Base-by-base conservation (phyloP, 2,888 invertebrate genomes). In the Drosophila quinaria region DNA sequence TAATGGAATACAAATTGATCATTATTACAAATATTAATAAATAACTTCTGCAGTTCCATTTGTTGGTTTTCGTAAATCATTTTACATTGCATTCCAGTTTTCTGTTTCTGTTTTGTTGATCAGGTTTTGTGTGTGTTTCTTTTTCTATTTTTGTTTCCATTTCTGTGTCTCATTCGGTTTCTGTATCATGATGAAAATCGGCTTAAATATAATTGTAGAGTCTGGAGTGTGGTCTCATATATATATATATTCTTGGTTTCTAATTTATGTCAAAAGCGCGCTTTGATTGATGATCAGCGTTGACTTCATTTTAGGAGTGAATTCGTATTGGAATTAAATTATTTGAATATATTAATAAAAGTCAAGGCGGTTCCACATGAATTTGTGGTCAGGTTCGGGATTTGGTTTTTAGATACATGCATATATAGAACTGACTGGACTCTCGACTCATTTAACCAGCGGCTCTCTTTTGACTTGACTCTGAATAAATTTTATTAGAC, bases 241-340 rank as follows among this genome's bases (percentile, higher is more conserved):
- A 74, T 74, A 77, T 83, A 74, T 68, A 80, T 74, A 74, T 77
- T 77, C 80, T 81, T 74, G 81, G 89, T 83, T 87, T 89, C 81
- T 87, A 85, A 85, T 85, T 85, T 90, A 86, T 86, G 85, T 86
- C 88, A 88, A 88, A 88, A 86, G 90, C 66, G 67, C 54, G 78
- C 70, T 86, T 90, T 87, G 86, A 87, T 87, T 90, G 90, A 87
- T 87, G 90, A 86, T 80, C 88, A 55, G 54, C 44, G 60, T 44
- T 35, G 41, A 1, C 44, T 44, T 1, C 31, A 55, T 56, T 55
- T 62, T 44, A 3, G 61, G 44, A 29, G n/a, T 64, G 42, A 31
- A 39, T 55, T 66, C 44, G 22, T 35, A 19, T 50, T 44, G 19
- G n/a, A 33, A 54, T 51, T 19, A 6, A 13, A 37, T 25, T 5